Conservation (phyloP, 2,888 invertebrate species). For the Barypeithes pellucidus region DNA sequence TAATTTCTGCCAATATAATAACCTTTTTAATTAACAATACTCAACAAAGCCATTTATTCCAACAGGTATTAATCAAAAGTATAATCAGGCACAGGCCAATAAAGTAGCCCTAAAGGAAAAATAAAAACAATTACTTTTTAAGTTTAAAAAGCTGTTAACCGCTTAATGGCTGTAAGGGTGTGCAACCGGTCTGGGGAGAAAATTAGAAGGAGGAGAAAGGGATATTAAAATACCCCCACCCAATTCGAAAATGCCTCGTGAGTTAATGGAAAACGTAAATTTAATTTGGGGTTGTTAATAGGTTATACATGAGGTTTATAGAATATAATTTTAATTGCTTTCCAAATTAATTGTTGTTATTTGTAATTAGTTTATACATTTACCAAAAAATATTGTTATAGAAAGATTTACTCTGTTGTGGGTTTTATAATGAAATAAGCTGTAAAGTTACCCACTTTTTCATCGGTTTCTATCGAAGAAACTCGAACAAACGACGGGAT, state of each 20-base stretch:
- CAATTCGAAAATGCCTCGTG: slow-evolving; percentile 44
- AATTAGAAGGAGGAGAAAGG: slow-evolving; percentile 45
- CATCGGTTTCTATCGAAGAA: too few relatives aligned
- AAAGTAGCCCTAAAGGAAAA: slow-evolving; percentile 18
- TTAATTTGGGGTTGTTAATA: slow-evolving; percentile 47
- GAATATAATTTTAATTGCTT: slow-evolving; percentile 41
- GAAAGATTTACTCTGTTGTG: too few relatives aligned
- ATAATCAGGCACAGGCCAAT: not conserved
- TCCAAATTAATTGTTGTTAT: slow-evolving; percentile 3
- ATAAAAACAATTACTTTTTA: slow-evolving; percentile 25
- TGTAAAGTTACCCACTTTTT: too few relatives aligned
- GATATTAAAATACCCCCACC: slow-evolving; percentile 50
- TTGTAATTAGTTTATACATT: not conserved
- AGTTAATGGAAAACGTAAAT: slow-evolving; percentile 52
- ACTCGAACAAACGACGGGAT: too few relatives aligned
- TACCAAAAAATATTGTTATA: too few relatives aligned
- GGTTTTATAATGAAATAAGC: too few relatives aligned
- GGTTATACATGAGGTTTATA: slow-evolving; percentile 42
- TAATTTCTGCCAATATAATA: not conserved
- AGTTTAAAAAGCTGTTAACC: slow-evolving; percentile 21
- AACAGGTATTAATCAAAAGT: slow-evolving; percentile 5
- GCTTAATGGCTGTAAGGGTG: slow-evolving; percentile 20
- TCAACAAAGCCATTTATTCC: not conserved
- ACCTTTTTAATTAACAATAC: not conserved
- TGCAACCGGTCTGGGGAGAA: slow-evolving; percentile 25